Evolutionary conservation across 2,888 invertebrate species (phyloP).

Genomic region (Orthosia cruda): DNA sequence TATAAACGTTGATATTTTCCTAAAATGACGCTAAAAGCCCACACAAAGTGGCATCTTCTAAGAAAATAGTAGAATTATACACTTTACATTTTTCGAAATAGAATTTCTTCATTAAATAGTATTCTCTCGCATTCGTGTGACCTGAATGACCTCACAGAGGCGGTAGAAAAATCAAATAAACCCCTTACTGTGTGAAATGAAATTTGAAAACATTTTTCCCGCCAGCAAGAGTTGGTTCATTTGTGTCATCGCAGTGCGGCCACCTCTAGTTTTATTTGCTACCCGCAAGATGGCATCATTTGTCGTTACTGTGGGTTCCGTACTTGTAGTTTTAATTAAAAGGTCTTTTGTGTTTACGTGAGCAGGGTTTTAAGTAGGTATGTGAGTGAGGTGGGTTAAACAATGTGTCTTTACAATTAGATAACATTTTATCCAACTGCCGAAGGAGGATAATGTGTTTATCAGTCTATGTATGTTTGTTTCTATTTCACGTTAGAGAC

Average conservation of each 20-base stretch:
- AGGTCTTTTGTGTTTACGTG: conserved; percentile 16
- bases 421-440: not conserved
- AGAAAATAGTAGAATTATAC: conserved; percentile 4
- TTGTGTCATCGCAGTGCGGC: conserved; percentile 53
- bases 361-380: conserved; percentile 10
- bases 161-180: conserved; percentile 55
- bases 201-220: conserved; percentile 59
- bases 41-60: not conserved
- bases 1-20: not conserved
- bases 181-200: conserved; percentile 40
- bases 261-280: conserved; percentile 53
- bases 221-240: conserved; percentile 44
- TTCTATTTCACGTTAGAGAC: too few species aligned
- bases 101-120: conserved; percentile 24
- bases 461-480: too few species aligned
- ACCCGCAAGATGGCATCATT: conserved; percentile 57
- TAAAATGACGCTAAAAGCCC: not conserved
- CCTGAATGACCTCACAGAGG: conserved; percentile 52
- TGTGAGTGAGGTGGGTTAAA: not conserved
- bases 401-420: not conserved
- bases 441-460: too few species aligned
- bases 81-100: not conserved
- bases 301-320: conserved; percentile 42
- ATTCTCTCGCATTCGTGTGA: conserved; percentile 36
- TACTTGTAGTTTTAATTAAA: conserved; percentile 46